These are phyloP conservation scores for Pogoniulus pusillus DNA, from an alignment of 2,797 vertebrate genomes.

Conservation along the genomic window DNA sequence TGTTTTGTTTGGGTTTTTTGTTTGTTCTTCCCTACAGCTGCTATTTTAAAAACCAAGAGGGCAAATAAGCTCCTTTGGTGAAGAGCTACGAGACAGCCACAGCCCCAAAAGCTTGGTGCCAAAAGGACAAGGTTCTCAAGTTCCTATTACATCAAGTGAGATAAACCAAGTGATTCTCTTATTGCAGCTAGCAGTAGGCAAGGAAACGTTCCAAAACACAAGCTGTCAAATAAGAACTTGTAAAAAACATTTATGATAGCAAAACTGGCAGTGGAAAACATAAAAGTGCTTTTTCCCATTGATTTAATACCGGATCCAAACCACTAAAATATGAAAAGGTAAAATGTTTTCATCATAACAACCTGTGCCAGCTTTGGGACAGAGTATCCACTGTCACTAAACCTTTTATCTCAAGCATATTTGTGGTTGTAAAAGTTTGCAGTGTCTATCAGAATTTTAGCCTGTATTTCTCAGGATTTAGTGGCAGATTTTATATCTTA, in stretches of 20 bases:
- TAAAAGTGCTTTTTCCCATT: not conserved
- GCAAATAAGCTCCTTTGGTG: not conserved
- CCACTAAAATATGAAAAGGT: not conserved
- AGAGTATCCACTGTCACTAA: not conserved
- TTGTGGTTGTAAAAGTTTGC: not conserved
- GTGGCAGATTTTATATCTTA: slow-evolving; percentile 1
- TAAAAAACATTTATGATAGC: not conserved
- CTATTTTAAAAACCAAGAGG: not conserved
- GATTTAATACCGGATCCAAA: not conserved
- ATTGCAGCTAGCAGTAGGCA: not conserved
- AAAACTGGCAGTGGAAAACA: not conserved
- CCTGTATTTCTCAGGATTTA: not conserved
- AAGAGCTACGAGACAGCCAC: not conserved
- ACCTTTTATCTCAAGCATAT: not conserved
- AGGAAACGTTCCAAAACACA: not conserved
- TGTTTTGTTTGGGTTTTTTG: too few species aligned
- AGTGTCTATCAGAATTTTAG: not conserved
- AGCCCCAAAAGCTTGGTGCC: not conserved
- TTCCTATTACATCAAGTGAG: not conserved
- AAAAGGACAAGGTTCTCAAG: not conserved
- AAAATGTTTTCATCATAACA: not conserved
- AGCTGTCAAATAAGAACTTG: not conserved
- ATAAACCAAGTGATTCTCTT: not conserved
- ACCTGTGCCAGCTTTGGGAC: not conserved
- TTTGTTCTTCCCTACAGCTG: not conserved